Evolutionary conservation across 2,113 vertebrate species (phyloP).

Genomic region (Sigmodon hispidus): DNA sequence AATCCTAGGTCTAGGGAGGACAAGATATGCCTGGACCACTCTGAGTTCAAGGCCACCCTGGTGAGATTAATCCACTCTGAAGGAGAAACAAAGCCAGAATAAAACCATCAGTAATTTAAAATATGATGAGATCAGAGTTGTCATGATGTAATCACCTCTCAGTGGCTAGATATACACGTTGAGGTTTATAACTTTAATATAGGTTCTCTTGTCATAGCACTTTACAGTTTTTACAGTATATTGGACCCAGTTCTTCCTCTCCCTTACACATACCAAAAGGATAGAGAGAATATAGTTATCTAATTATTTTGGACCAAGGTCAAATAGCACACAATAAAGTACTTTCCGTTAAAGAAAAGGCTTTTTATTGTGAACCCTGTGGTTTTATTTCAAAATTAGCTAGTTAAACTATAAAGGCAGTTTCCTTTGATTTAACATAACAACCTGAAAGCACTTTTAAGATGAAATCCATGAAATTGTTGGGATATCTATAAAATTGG

Average conservation of each 20-base stretch:
- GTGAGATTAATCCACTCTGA: too few species aligned
- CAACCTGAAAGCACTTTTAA: background rate
- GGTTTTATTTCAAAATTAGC: slow-evolving; percentile 26
- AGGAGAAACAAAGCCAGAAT: too few species aligned
- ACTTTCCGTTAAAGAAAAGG: background rate
- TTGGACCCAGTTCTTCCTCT: background rate
- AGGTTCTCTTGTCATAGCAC: background rate
- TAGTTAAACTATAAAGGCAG: background rate
- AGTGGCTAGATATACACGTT: background rate
- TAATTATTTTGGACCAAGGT: background rate
- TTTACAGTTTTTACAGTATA: too few species aligned
- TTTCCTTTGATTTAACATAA: background rate
- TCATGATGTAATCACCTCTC: background rate
- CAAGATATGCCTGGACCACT: too few species aligned
- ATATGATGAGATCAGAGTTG: too few species aligned
- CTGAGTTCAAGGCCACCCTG: too few species aligned
- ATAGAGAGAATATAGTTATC: background rate
- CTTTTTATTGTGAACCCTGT: background rate
- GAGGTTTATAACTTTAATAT: background rate
- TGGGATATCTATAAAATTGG: background rate
- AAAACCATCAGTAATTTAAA: background rate
- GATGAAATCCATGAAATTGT: background rate
- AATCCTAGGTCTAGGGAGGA: too few species aligned
- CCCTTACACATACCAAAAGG: background rate
- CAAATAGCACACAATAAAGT: background rate